Base-by-base conservation (phyloP, 1,140 invertebrate species). In the Musca domestica region DNA sequence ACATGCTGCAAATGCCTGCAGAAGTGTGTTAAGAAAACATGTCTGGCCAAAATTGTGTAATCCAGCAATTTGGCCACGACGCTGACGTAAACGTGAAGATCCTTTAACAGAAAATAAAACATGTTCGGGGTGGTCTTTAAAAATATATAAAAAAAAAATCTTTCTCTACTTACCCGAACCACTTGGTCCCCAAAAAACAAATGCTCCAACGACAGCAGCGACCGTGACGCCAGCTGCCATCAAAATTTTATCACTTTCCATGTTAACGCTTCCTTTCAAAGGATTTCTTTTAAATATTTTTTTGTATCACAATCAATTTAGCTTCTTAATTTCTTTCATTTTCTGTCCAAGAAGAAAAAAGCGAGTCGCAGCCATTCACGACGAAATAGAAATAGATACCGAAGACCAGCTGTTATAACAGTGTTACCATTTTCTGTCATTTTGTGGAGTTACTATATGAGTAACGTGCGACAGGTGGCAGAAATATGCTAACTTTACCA, bases 11-110 rank as follows among this genome's bases (percentile, higher is more conserved):
- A 95, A 77, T 9, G 92, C 90, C 83, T 95, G 94, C 14, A 95
- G 81, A 22, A 95, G 81, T 1, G 92, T 92, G 83, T 95, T 95
- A 9, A 95, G 82, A 80, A 95, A 95, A 77, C 94, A 95, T 12
- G 93, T 94, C 68, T 91, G 88, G 46, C 93, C 93, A 68, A 94
- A 86, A 85, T 95, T 95, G 68, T 90, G 88, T 6, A 95, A 85
- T 15, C 93, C 93, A 67, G 90, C 85, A 61, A 94, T 86, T 75
- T 90, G 87, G 25, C 91, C 91, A 79, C 87, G 82, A 67, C 86
- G 80, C 79, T 87, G 83, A 61, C 87, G 75, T 70, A 85, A 76
- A 68, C 85, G 82, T 7, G 84, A 82, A 14, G 84, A 84, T n/a
- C 85, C 85, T 69, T 81, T 51, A 67, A 56, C 3, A 67, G 27